phyloP scores from a whole-genome alignment of 2,888 invertebrate genomes.

The Aelia acuminata region DNA sequence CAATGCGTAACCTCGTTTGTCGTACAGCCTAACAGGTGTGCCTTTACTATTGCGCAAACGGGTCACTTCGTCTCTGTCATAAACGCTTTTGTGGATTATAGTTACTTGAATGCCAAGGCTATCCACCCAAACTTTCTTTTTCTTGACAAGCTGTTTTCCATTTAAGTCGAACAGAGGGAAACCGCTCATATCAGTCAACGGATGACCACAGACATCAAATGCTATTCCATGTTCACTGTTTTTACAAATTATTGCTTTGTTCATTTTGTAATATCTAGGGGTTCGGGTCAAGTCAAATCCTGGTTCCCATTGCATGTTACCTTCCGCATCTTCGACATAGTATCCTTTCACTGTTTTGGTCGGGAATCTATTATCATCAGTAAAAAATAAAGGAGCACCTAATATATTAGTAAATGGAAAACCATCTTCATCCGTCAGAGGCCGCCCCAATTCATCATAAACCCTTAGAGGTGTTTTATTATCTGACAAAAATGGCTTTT shows the following conservation, averaged over 20 bases:
- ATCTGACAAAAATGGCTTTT: slow-evolving; percentile 43
- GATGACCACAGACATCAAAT: slow-evolving; percentile 62
- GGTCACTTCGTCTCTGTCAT: slow-evolving; percentile 54
- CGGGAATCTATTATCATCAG: slow-evolving; percentile 58
- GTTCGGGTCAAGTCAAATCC: slow-evolving; percentile 58
- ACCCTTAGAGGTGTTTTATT: slow-evolving; percentile 53
- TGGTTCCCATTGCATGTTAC: slow-evolving; percentile 4
- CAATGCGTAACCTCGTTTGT: slow-evolving; percentile 60
- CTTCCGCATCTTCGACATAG: slow-evolving; percentile 58
- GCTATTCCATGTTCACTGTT: slow-evolving; percentile 54
- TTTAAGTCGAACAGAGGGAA: slow-evolving; percentile 58
- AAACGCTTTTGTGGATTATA: slow-evolving; percentile 60
- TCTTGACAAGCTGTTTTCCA: slow-evolving; percentile 60
- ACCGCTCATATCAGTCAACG: slow-evolving; percentile 62
- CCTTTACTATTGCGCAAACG: slow-evolving; percentile 59
- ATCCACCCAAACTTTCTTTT: slow-evolving; percentile 58
- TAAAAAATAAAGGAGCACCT: slow-evolving; percentile 55
- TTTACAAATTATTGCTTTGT: slow-evolving; percentile 54
- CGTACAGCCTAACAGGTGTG: slow-evolving; percentile 60
- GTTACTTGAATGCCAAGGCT: background rate
- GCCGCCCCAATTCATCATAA: slow-evolving; percentile 60
- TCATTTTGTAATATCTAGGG: slow-evolving; percentile 23
- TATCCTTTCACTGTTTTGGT: slow-evolving; percentile 55
- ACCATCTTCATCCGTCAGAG: slow-evolving; percentile 61
- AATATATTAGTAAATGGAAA: slow-evolving; percentile 61